Evolutionary conservation across 2,888 invertebrate species (phyloP).

Genomic region (Copidosoma aretas): DNA sequence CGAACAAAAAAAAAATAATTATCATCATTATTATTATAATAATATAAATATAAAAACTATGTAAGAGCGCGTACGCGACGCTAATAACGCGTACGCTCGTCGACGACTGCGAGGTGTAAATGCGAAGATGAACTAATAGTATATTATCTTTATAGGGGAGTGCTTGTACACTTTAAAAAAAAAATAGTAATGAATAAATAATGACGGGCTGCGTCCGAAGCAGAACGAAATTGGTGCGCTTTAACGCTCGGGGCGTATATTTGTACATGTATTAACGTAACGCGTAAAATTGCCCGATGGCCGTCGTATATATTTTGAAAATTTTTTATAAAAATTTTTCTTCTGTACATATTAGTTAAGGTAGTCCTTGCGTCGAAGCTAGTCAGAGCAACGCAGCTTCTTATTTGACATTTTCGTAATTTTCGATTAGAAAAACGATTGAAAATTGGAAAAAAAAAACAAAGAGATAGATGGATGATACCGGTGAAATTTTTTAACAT

Average conservation of each 20-base stretch:
- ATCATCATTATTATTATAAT: too few species aligned
- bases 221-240: neutral
- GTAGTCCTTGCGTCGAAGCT: slow-evolving; percentile 1
- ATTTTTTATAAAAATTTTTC: too few species aligned
- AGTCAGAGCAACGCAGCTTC: neutral
- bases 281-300: too few species aligned
- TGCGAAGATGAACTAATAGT: too few species aligned
- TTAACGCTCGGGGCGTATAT: slow-evolving; percentile 7
- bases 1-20: slow-evolving; percentile 9
- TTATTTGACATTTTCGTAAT: neutral
- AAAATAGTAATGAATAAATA: neutral
- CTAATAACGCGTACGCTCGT: slow-evolving; percentile 46
- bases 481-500: neutral
- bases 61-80: slow-evolving; percentile 13
- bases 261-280: too few species aligned
- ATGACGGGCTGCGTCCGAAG: slow-evolving; percentile 30
- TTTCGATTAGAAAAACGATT: too few species aligned
- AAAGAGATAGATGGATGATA: neutral
- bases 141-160: too few species aligned
- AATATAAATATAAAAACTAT: neutral
- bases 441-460: too few species aligned
- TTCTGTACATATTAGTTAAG: neutral
- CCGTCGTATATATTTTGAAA: too few species aligned
- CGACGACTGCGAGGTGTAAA: too few species aligned
- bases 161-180: neutral